Evolutionary conservation across 2,113 vertebrate genomes (phyloP).

Genomic region (Syngnathus scovelli): DNA sequence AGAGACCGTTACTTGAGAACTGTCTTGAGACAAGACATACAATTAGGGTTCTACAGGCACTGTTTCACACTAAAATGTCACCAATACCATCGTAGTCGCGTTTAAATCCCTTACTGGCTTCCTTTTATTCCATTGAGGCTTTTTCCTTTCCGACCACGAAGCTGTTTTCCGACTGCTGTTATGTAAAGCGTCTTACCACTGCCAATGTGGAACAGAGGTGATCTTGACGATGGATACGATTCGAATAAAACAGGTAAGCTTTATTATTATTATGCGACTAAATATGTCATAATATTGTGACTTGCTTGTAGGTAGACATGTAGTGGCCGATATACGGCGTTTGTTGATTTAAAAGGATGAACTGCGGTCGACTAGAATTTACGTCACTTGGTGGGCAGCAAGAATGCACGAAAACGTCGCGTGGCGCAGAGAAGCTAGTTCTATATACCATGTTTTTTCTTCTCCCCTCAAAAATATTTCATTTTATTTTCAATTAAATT

Average conservation of each 20-base stretch:
- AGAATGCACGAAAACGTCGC: not conserved
- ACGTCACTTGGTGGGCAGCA: not conserved
- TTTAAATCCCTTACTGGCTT: not conserved
- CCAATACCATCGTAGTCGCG: too few relatives aligned
- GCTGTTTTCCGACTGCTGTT: not conserved
- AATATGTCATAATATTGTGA: not conserved
- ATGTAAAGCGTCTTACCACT: not conserved
- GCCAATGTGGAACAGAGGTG: constrained; percentile 28
- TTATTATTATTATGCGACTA: too few relatives aligned
- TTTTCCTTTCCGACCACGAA: constrained; percentile 3
- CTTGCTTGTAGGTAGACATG: not conserved
- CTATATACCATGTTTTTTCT: too few relatives aligned
- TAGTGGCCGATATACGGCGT: not conserved
- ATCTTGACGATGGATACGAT: constrained; percentile 29
- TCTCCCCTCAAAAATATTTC: too few relatives aligned
- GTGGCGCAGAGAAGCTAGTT: not conserved
- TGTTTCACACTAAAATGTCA: not conserved
- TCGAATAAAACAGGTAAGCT: constrained; percentile 39
- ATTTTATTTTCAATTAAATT: too few relatives aligned
- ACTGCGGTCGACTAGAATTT: not conserved
- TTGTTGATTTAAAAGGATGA: not conserved
- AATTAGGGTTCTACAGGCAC: not conserved
- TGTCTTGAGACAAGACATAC: not conserved
- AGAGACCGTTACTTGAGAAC: constrained; percentile 8
- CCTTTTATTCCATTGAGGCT: not conserved